A percentile compares a stretch with the other conserved stretches of the same genome.
These are phyloP conservation scores for Vannuccia rotundouncinata DNA, from an alignment of 2,888 invertebrate genomes.

Conservation along the genomic window DNA sequence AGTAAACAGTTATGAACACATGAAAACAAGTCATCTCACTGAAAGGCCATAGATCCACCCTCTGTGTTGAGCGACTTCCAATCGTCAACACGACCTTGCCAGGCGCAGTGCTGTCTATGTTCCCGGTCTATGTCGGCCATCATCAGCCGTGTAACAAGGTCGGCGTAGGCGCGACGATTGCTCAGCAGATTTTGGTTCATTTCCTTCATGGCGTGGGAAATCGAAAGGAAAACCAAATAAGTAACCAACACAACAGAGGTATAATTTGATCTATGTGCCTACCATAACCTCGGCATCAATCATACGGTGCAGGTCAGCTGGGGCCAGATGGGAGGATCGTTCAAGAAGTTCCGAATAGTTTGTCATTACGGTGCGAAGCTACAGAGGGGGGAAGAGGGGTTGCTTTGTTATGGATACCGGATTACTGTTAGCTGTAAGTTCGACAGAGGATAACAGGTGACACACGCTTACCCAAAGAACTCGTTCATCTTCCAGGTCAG, in stretches of 20 bases:
- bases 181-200: constrained; percentile 54
- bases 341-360: constrained; percentile 48
- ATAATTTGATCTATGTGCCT: too few relatives aligned
- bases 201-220: not conserved
- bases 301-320: constrained; percentile 50
- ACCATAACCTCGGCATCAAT: constrained; percentile 54
- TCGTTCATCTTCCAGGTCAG: constrained; percentile 47
- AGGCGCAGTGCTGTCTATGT: constrained; percentile 47
- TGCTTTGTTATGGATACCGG: too few relatives aligned
- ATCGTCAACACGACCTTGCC: constrained; percentile 48
- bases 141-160: constrained; percentile 51
- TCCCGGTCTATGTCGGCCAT: constrained; percentile 54
- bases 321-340: constrained; percentile 49
- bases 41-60: constrained; percentile 42
- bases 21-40: not conserved
- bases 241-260: not conserved
- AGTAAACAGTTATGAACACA: too few relatives aligned
- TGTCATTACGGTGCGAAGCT: constrained; percentile 46
- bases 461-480: constrained; percentile 48
- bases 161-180: constrained; percentile 52
- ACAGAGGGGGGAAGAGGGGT: not conserved
- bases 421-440: too few relatives aligned
- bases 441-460: too few relatives aligned
- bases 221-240: not conserved
- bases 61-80: constrained; percentile 50